Evolutionary conservation across 53 echinoderm and acorn worm species (phyloP).

Genomic region (Paelopatides confundens): DNA sequence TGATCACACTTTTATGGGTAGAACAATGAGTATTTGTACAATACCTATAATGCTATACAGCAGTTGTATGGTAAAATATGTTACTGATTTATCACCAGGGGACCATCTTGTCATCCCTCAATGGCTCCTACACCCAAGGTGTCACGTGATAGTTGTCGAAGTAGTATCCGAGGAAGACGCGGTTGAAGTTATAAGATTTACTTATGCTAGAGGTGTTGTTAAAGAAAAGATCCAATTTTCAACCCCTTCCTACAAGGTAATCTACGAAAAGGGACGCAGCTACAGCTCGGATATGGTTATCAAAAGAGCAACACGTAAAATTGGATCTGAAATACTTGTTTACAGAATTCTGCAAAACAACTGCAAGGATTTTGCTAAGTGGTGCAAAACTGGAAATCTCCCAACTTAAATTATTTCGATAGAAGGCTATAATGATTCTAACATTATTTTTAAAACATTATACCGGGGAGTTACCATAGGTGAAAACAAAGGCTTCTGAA

Average conservation of each 20-base stretch:
- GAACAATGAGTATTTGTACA: too few relatives aligned
- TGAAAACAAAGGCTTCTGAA: too few relatives aligned
- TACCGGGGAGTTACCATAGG: background rate
- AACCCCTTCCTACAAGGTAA: background rate
- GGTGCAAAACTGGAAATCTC: background rate
- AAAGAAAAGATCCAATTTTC: slow-evolving; percentile 34
- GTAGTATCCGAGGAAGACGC: background rate
- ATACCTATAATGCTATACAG: too few relatives aligned
- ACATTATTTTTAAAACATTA: too few relatives aligned
- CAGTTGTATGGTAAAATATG: background rate
- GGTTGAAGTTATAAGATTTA: slow-evolving; percentile 51
- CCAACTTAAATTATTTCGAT: background rate
- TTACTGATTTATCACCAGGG: background rate
- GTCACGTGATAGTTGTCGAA: slow-evolving; percentile 52
- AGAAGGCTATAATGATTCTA: too few relatives aligned
- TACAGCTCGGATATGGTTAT: background rate
- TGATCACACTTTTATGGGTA: too few relatives aligned
- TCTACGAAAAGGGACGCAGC: background rate
- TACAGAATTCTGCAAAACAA: background rate
- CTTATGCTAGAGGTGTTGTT: slow-evolving; percentile 49
- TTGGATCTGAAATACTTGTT: too few relatives aligned
- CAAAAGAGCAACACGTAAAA: background rate
- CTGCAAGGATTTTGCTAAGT: background rate
- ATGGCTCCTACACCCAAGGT: slow-evolving; percentile 50
- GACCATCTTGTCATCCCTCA: slow-evolving; percentile 55